Evolutionary conservation across 2,888 invertebrate genomes (phyloP).

Genomic region (Drosophila greeni): DNA sequence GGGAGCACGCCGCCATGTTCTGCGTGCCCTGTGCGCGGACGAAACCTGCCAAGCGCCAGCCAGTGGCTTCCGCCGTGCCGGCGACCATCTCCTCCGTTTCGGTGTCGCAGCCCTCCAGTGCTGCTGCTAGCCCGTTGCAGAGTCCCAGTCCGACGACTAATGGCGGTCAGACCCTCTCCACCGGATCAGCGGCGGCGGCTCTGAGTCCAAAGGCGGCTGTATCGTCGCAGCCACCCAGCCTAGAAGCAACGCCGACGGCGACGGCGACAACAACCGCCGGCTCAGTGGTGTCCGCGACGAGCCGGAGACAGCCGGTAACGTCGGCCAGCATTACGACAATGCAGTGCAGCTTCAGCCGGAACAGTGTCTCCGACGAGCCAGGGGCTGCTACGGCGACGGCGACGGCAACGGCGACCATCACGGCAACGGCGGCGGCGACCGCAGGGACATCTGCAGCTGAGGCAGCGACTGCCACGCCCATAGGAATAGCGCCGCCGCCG

Average conservation of each 20-base stretch:
- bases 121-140: constrained; percentile 14
- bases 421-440: constrained; percentile 19
- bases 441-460: constrained; percentile 10
- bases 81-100: constrained; percentile 14
- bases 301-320: constrained; percentile 33
- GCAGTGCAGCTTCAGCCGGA: constrained; percentile 44
- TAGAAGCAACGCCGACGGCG: constrained; percentile 11
- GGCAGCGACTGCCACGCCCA: constrained; percentile 38
- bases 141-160: constrained; percentile 16
- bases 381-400: constrained; percentile 2
- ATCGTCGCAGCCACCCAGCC: background rate
- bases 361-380: constrained; percentile 16
- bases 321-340: constrained; percentile 47
- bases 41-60: constrained; percentile 65
- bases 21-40: constrained; percentile 80
- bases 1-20: constrained; percentile 80
- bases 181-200: background rate
- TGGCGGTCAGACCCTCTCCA: background rate
- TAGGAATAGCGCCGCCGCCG: constrained; percentile 69
- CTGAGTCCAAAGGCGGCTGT: constrained; percentile 18
- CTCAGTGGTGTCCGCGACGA: background rate
- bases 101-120: constrained; percentile 7
- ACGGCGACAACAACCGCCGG: background rate
- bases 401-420: constrained; percentile 5
- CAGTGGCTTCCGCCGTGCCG: constrained; percentile 9